Evolutionary conservation across 2,113 vertebrate genomes (phyloP), one percentile per base, ranked within the genome.

Genomic region (Python bivittatus): DNA sequence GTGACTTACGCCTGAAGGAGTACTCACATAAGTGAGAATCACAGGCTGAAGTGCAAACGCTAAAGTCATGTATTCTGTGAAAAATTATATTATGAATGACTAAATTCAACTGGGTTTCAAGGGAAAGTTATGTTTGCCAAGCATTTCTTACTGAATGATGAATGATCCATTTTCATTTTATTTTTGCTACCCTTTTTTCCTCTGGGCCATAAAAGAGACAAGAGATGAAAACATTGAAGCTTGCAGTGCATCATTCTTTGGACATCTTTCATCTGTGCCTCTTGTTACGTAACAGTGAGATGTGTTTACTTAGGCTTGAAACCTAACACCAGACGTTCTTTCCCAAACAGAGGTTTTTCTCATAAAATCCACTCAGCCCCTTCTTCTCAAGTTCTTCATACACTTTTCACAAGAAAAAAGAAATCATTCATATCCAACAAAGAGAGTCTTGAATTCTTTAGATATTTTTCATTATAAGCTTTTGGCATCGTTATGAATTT

Each of bases 361-460:
- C 97, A 98, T 98, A 97, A 97, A 97, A 96, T 95, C 94, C 95
- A 96, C 96, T 97, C 96, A 95, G 97, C 96, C 96, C 96, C 96
- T 97, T 97, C 97, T 97, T 98, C 98, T 98, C 97, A 98, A 97
- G 96, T 98, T 98, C 97, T 98, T 97, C 95, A 97, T 97, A 96
- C 96, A 96, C 97, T 97, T 97, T 96, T 97, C 95, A 91, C 95
- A 94, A 97, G 97, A 97, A 97, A 98, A 98, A 98, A 98, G 97
- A 96, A 97, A 97, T 98, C 98, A 98, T 98, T 98, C 97, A 98
- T 97, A 96, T 97, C 97, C 96, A 96, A 98, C 97, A 97, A 97
- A 98, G 97, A 96, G 96, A 94, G 96, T 95, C 96, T 96, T 93
- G 96, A 96, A 98, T 98, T 97, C 97, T 97, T 98, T 84, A 97